Evolutionary conservation across 2,888 invertebrate genomes (phyloP), one percentile per base, ranked within the genome.

Genomic region (Corbicula japonica): DNA sequence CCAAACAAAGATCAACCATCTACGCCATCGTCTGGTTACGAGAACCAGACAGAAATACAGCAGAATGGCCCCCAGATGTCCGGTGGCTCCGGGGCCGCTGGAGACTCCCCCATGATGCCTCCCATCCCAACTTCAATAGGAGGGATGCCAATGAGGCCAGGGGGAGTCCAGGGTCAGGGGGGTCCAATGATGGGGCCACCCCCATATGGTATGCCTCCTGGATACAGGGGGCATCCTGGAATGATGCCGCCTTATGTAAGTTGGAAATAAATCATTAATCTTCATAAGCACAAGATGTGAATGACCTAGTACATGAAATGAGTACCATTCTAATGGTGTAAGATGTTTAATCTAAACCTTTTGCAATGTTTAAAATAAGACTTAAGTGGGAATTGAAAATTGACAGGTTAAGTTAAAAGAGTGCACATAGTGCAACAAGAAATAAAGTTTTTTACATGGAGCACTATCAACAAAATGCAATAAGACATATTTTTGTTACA

Each of bases 231-330:
- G n/a, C n/a, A n/a, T n/a, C n/a, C n/a, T n/a, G n/a, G 91, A 66
- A 93, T 93, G 91, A 91, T 93, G 91, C 93, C 93, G 71, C 90
- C 88, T 54, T 91, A 90, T 85, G n/a, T n/a, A n/a, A n/a, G n/a
- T n/a, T n/a, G n/a, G n/a, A n/a, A n/a, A n/a, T n/a, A n/a, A n/a
- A n/a, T n/a, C n/a, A n/a, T n/a, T n/a, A n/a, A n/a, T n/a, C n/a
- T n/a, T n/a, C n/a, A n/a, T n/a, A n/a, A n/a, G n/a, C n/a, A n/a
- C n/a, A n/a, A n/a, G n/a, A n/a, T n/a, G n/a, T n/a, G n/a, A n/a
- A n/a, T n/a, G n/a, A n/a, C n/a, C n/a, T n/a, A n/a, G n/a, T n/a
- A n/a, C n/a, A n/a, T n/a, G n/a, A n/a, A n/a, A n/a, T n/a, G n/a
- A n/a, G n/a, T n/a, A n/a, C n/a, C n/a, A n/a, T n/a, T n/a, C n/a